Conservation (phyloP, 2,888 invertebrate species). For the Cryptocheilus praepositus region DNA sequence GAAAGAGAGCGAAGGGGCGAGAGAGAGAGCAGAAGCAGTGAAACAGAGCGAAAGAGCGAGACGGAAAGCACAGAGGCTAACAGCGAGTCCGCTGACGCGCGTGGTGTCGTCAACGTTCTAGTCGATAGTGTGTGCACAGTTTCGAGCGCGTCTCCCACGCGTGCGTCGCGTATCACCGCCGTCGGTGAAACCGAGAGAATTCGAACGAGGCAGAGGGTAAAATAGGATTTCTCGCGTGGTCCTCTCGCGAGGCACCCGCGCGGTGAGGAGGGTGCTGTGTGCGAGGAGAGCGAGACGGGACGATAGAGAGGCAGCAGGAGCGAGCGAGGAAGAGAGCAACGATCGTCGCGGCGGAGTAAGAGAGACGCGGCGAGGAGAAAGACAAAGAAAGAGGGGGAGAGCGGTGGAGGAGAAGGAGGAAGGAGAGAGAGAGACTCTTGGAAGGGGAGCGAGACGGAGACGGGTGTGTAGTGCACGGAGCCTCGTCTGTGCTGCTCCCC, state of each 20-base stretch:
- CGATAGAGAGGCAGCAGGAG: conserved; percentile 1
- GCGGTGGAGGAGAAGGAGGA: background rate
- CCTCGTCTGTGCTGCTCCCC: conserved; percentile 59
- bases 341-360: background rate
- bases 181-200: conserved; percentile 64
- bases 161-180: conserved; percentile 61
- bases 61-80: background rate
- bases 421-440: conserved; percentile 2
- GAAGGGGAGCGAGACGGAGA: conserved; percentile 25
- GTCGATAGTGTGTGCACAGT: conserved; percentile 27
- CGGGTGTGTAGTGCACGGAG: conserved; percentile 37
- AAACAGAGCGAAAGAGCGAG: conserved; percentile 1
- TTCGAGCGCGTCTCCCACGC: conserved; percentile 46
- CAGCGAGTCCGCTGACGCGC: conserved; percentile 24
- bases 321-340: conserved; percentile 7
- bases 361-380: background rate
- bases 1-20: conserved; percentile 11
- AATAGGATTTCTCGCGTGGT: conserved; percentile 63
- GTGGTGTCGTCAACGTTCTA: conserved; percentile 17
- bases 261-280: conserved; percentile 1
- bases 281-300: background rate
- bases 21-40: conserved; percentile 5
- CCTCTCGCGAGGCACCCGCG: conserved; percentile 45
- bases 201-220: conserved; percentile 62
- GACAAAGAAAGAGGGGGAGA: conserved; percentile 5